Conservation (phyloP, 1,140 invertebrate genomes). For the Lycorma delicatula region DNA sequence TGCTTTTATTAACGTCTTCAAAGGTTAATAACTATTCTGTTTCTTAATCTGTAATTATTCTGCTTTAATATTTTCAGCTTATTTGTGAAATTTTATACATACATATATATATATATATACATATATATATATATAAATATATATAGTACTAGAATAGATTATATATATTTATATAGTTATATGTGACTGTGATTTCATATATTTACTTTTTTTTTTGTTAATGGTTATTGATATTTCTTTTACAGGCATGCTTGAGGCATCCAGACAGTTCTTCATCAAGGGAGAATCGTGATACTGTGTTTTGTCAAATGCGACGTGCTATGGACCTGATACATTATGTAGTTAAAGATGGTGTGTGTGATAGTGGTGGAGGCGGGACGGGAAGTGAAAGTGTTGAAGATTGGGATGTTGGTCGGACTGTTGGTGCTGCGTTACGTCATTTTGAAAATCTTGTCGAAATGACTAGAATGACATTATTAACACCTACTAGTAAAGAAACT, state of each 20-base stretch:
- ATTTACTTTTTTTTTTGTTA: too few species aligned
- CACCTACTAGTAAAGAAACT: constrained; percentile 45
- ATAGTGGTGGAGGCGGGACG: constrained; percentile 30
- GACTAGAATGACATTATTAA: constrained; percentile 27
- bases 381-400: constrained; percentile 45
- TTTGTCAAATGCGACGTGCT: constrained; percentile 92
- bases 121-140: background rate
- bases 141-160: background rate
- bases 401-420: constrained; percentile 57
- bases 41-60: constrained; percentile 2
- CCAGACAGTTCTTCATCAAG: constrained; percentile 86
- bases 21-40: constrained; percentile 51
- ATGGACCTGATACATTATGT: constrained; percentile 98
- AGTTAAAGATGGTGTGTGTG: constrained; percentile 84
- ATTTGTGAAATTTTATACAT: background rate
- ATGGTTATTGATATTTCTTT: too few species aligned
- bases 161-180: too few species aligned
- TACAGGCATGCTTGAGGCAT: constrained; percentile 79
- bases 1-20: constrained; percentile 93
- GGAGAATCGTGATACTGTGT: constrained; percentile 94
- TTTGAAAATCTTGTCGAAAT: constrained; percentile 73
- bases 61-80: background rate
- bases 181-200: too few species aligned
- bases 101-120: background rate
- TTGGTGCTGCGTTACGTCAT: constrained; percentile 68